phyloP scores from a whole-genome alignment of 2,113 vertebrate genomes.

The Caretta caretta region DNA sequence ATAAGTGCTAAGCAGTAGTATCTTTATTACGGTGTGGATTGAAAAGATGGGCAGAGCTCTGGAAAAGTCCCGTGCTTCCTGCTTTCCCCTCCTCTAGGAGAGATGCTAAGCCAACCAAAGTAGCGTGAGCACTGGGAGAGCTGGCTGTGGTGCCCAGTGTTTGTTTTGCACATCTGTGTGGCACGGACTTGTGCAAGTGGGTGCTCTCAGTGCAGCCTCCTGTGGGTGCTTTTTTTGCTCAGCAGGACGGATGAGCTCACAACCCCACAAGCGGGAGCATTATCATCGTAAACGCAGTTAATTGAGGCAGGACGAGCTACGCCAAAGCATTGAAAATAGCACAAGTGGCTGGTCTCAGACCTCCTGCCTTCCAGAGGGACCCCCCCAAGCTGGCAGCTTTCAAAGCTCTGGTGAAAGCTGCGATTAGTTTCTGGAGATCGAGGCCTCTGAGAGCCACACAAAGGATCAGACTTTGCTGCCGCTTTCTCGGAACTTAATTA shows the following conservation, averaged over 20 bases:
- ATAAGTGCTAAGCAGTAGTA: neutral
- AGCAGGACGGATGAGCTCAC: neutral
- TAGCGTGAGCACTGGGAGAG: neutral
- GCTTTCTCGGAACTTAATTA: slow-evolving; percentile 17
- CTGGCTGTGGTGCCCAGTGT: neutral
- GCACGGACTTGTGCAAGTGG: neutral
- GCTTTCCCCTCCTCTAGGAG: slow-evolving; percentile 34
- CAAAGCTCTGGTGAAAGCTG: neutral
- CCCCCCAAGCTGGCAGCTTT: neutral
- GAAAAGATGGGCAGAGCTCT: slow-evolving; percentile 46
- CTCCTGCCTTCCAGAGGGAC: too few relatives aligned
- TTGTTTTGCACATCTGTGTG: neutral
- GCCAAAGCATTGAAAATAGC: neutral
- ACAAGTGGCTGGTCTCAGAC: neutral
- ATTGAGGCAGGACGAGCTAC: neutral
- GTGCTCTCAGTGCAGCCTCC: neutral
- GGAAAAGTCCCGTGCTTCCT: slow-evolving; percentile 50
- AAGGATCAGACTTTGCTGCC: neutral
- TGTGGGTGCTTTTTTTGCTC: neutral
- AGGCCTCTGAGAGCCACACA: neutral
- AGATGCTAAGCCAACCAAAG: neutral
- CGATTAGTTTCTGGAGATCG: neutral
- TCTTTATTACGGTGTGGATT: neutral
- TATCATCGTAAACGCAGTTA: too few relatives aligned
- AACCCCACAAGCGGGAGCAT: neutral